Evolutionary conservation across 2,113 vertebrate genomes (phyloP).

Genomic region (Burhinus oedicnemus): DNA sequence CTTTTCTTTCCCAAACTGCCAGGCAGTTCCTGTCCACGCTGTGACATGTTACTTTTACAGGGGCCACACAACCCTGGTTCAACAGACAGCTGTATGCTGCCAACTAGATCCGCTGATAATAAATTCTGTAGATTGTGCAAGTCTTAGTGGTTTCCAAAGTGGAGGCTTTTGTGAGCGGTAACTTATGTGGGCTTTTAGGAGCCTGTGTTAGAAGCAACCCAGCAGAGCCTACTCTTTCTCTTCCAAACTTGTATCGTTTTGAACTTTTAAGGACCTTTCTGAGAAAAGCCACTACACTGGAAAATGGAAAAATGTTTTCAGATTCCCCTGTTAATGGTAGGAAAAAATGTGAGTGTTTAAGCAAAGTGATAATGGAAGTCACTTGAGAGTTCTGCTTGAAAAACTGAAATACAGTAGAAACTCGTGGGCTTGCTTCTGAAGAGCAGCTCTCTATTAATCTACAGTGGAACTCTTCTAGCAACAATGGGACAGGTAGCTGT

Average conservation of each 20-base stretch:
- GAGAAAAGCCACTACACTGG: not conserved
- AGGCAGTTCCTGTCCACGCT: not conserved
- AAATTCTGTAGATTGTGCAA: not conserved
- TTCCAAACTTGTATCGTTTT: not conserved
- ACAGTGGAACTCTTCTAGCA: not conserved
- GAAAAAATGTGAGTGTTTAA: not conserved
- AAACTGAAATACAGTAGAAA: not conserved
- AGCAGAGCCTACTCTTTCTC: not conserved
- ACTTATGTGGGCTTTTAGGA: not conserved
- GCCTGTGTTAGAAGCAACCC: not conserved
- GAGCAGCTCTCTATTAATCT: not conserved
- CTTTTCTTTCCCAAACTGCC: not conserved
- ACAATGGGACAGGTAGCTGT: slow-evolving; percentile 2
- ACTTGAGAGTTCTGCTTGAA: not conserved
- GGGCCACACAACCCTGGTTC: not conserved
- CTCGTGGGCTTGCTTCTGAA: not conserved
- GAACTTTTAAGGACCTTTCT: not conserved
- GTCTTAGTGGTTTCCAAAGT: not conserved
- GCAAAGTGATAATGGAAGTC: not conserved
- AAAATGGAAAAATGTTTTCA: not conserved
- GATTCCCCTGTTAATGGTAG: not conserved
- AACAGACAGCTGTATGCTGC: not conserved
- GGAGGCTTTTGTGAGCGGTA: not conserved
- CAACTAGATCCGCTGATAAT: not conserved
- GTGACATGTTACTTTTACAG: not conserved